Percentiles rank a stretch among this genome's conserved stretches.
Conservation (phyloP, 2,797 vertebrate species). For the Alfaro cultratus region DNA sequence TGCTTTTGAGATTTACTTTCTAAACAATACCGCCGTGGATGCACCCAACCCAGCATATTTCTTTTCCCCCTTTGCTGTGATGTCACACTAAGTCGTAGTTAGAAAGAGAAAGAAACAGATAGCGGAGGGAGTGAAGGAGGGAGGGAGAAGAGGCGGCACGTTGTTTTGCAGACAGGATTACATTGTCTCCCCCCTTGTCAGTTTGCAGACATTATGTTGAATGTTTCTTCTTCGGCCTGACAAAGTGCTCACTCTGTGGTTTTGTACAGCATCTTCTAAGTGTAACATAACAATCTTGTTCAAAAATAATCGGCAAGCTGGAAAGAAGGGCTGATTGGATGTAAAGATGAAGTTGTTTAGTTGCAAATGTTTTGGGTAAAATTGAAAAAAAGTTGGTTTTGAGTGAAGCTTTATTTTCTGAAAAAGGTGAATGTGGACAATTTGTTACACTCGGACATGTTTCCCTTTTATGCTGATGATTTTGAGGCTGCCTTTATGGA, state of each 20-base stretch:
- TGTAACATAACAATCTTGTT: conserved; percentile 6
- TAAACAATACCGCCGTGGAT: conserved; percentile 34
- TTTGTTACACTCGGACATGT: neutral
- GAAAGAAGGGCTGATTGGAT: neutral
- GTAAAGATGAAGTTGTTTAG: neutral
- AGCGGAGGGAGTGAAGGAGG: conserved; percentile 17
- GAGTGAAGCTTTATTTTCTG: neutral
- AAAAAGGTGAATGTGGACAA: neutral
- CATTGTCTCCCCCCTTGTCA: conserved; percentile 64
- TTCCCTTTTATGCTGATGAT: neutral
- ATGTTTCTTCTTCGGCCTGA: conserved; percentile 40
- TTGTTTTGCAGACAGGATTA: conserved; percentile 75
- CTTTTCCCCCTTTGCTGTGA: conserved; percentile 27
- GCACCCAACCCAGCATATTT: conserved; percentile 38
- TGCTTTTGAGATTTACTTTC: conserved; percentile 48
- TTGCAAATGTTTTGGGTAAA: neutral
- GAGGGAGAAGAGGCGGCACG: conserved; percentile 35
- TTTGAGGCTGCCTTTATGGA: neutral
- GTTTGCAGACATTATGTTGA: conserved; percentile 67
- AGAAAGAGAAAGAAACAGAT: conserved; percentile 40
- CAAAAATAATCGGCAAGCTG: conserved; percentile 35
- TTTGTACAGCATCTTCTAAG: conserved; percentile 24
- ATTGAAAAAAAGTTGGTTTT: neutral
- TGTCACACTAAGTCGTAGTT: conserved; percentile 27
- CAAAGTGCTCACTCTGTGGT: conserved; percentile 18